Base-by-base conservation (phyloP, 2,888 invertebrate genomes). In the Toxonevra muliebris region DNA sequence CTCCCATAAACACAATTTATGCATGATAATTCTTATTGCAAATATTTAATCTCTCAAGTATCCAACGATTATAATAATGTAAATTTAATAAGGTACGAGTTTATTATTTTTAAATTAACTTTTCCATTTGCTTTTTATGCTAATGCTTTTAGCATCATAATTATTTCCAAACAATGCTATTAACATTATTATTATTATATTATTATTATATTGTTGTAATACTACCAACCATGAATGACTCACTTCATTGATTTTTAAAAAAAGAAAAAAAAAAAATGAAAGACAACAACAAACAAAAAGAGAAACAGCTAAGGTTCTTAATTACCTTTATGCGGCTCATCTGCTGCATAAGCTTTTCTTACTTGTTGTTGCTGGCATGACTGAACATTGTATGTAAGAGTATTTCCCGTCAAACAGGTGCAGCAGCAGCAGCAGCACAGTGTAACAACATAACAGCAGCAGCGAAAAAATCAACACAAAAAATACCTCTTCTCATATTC, bases 331-430 rank as follows among this genome's bases (percentile, higher is more conserved):
- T 13, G 7, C 15, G 48, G 48, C 48, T 13, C 48, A 48, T 48
- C 10, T 2, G 10, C 48, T 48, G 48, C 48, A 13, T 30, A 30
- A 30, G 30, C 13, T 48, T 13, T 48, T 48, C 4, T 48, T 15
- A 11, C 11, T 42, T 59, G 65, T 43, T 60, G 54, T 48, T 60
- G 60, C 53, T 60, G 45, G 54, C 54, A 53, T 40, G 53, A n/a
- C 8, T 2, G 12, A 19, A 53, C 11, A n/a, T 53, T 19, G 53
- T 48, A 10, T 19, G 53, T 8, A 19, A 53, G 15, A 17, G 53
- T 5, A 19, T 61, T 30, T 57, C 61, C 57, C 61, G 66, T 66
- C 66, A 66, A 66, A 66, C 66, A 66, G 66, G 66, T 66, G 66
- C 59, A 59, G 61, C 55, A 45, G 55, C 57, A 30, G 61, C n/a